Conservation (phyloP, 2,888 invertebrate genomes). For the Saturnia japonica region DNA sequence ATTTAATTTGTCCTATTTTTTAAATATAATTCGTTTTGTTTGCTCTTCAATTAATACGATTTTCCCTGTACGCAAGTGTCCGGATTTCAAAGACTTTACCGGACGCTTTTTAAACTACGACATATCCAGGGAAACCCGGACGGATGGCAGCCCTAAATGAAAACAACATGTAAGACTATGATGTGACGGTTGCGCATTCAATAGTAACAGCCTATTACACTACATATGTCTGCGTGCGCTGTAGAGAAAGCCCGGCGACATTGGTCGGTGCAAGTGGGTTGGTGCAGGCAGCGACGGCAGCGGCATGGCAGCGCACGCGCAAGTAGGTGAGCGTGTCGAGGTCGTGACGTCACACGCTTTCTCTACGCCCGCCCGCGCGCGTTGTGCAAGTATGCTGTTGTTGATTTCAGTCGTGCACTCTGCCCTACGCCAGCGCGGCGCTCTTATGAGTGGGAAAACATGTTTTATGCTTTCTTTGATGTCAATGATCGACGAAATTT, state of each 20-base stretch:
- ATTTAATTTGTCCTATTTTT: too few relatives aligned
- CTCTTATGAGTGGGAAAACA: conserved; percentile 27
- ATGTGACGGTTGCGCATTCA: conserved; percentile 33
- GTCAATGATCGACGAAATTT: not conserved
- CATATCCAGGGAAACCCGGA: too few relatives aligned
- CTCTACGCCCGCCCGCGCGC: conserved; percentile 70
- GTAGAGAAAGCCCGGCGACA: conserved; percentile 68
- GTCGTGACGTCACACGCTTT: conserved; percentile 81
- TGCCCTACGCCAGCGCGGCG: conserved; percentile 16
- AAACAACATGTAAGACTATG: conserved; percentile 20
- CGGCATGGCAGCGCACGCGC: conserved; percentile 45
- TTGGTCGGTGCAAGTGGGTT: conserved; percentile 70
- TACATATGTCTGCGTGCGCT: conserved; percentile 37
- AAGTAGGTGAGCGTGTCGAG: conserved; percentile 81
- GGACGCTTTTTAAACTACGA: too few relatives aligned
- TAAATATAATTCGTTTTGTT: too few relatives aligned
- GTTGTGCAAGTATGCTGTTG: conserved; percentile 64
- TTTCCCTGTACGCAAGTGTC: too few relatives aligned
- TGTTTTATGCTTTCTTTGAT: not conserved
- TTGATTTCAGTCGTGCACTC: conserved; percentile 29
- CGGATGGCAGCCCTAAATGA: not conserved
- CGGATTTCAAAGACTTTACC: too few relatives aligned
- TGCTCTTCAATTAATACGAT: too few relatives aligned
- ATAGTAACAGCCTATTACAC: conserved; percentile 34
- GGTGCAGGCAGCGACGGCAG: conserved; percentile 51